Conservation (phyloP, 2,113 vertebrate species). For the Pteruthius melanotis region DNA sequence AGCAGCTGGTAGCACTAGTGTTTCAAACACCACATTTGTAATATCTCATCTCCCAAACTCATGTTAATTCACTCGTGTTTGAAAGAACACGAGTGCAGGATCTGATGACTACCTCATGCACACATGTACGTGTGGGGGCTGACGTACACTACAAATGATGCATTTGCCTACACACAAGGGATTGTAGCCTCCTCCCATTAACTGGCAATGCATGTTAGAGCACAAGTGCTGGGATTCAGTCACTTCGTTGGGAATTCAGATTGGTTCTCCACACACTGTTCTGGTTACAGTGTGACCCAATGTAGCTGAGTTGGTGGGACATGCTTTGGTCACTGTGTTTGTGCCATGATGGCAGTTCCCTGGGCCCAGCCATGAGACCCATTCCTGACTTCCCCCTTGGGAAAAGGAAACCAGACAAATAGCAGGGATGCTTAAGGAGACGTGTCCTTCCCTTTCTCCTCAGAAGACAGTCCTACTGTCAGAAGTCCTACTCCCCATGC, state of each 20-base stretch:
- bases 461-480: no score
- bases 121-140: rapidly evolving
- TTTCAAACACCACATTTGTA: neutral
- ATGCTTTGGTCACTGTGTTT: neutral
- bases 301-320: rapidly evolving
- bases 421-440: neutral
- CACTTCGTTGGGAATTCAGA: rapidly evolving
- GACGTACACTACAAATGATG: neutral
- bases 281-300: neutral
- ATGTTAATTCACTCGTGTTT: no score
- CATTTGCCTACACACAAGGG: neutral
- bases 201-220: rapidly evolving
- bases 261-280: neutral
- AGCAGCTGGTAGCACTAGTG: conserved; percentile 1
- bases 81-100: neutral
- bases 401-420: neutral
- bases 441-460: neutral
- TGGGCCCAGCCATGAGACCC: neutral
- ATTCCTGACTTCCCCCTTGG: neutral
- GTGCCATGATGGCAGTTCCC: neutral
- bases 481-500: neutral
- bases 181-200: neutral
- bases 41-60: neutral
- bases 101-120: neutral
- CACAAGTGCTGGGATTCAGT: neutral